Evolutionary conservation across 2,113 vertebrate genomes (phyloP), one percentile per base, ranked within the genome.

Genomic region (Donacobius atricapilla): DNA sequence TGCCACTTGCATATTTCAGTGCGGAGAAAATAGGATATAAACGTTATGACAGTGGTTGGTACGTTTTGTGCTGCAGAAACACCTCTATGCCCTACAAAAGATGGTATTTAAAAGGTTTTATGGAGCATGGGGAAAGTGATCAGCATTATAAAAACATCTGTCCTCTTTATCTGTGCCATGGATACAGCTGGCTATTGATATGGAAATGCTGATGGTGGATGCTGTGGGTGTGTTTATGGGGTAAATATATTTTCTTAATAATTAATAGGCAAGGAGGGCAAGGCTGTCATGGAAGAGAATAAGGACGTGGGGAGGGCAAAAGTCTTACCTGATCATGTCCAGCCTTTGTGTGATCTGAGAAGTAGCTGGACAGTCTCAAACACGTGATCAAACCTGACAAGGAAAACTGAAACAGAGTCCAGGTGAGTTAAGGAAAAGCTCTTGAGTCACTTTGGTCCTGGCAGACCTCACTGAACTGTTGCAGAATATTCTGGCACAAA

Each of bases 331-430:
- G 47, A 21, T 28, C 18, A 2, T 11, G 7, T 13, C 50, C 23
- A 45, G 61, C 33, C 58, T 73, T 81, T 9, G 44, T 35, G 19
- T 72, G 17, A 42, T 42, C 39, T 66, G 64, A 81, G 42, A 45
- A 77, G 64, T 11, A 54, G 31, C 50, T 87, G 50, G n/a, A 39
- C 81, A 63, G 48, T 70, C 69, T 50, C 65, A 45, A 58, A 42
- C 5, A 17, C 0, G 0, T 31, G 58, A 23, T 57, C 42, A 77
- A 4, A 8, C 10, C 57, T 80, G 37, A 13, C 45, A 28, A 35
- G 45, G 64, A 58, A 75, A 76, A 40, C 3, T 40, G 51, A 50
- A 82, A 25, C 40, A 31, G 20, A 40, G 56, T 4, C 28, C 45
- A 15, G 44, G 53, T 14, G 47, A 65, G 23, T 50, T 87, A 54